Percentiles rank a stretch among this genome's conserved stretches.
phyloP scores from a whole-genome alignment of 2,888 invertebrate species.

The Pristionchus fissidentatus region DNA sequence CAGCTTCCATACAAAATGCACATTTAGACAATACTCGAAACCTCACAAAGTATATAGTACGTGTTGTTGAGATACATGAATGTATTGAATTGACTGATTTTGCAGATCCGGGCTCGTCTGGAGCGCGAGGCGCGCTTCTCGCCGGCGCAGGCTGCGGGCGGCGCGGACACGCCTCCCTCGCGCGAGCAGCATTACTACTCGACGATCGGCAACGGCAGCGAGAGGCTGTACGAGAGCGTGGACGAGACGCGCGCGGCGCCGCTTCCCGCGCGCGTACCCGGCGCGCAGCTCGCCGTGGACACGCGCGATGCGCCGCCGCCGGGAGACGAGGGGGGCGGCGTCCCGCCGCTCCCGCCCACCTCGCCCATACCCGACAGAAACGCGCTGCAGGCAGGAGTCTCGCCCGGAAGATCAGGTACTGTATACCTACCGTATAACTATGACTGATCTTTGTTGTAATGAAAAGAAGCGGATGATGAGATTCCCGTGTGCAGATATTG shows the following conservation, averaged over 20 bases:
- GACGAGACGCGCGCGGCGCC: constrained; percentile 28
- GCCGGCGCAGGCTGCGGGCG: background rate
- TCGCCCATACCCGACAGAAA: constrained; percentile 47
- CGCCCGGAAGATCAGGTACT: constrained; percentile 18
- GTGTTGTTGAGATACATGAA: background rate
- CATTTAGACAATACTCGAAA: no score
- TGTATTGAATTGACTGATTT: background rate
- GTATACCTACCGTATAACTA: no score
- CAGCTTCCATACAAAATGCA: no score
- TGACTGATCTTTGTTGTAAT: no score
- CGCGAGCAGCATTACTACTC: constrained; percentile 38
- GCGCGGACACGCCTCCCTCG: constrained; percentile 62
- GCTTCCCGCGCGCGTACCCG: background rate
- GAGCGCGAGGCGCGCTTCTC: constrained; percentile 11
- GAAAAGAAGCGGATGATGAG: background rate
- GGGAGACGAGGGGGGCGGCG: background rate
- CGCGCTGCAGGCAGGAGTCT: constrained; percentile 7
- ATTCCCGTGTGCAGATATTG: background rate
- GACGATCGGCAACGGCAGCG: constrained; percentile 22
- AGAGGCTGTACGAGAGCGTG: constrained; percentile 31
- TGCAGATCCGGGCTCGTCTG: constrained; percentile 28
- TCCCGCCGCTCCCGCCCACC: constrained; percentile 44
- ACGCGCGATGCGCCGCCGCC: background rate
- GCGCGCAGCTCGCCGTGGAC: constrained; percentile 17
- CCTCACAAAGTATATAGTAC: no score